Percentiles rank a stretch among this genome's conserved stretches.
These are phyloP conservation scores for Chaetodon trifasciatus DNA, from an alignment of 2,797 vertebrate species.

Conservation along the genomic window DNA sequence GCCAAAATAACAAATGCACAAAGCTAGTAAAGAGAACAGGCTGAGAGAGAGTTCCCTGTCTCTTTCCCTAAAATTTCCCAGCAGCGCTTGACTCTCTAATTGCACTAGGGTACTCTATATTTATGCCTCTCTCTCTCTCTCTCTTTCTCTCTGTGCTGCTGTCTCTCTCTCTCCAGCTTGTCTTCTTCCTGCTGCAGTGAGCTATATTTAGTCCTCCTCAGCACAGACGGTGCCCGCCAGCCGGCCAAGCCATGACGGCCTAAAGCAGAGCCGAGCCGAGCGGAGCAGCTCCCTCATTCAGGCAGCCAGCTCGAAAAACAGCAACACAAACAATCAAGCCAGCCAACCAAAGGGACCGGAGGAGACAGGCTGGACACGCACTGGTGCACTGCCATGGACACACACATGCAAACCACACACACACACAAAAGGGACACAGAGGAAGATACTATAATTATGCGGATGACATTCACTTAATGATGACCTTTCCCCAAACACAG, in stretches of 20 bases:
- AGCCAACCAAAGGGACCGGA: slow-evolving; percentile 40
- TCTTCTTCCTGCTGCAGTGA: slow-evolving; percentile 79
- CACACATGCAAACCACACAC: slow-evolving; percentile 54
- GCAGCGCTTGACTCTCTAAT: slow-evolving; percentile 79
- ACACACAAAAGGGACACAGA: slow-evolving; percentile 24
- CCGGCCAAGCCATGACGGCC: slow-evolving; percentile 66
- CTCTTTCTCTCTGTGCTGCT: slow-evolving; percentile 36
- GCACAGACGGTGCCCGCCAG: slow-evolving; percentile 81
- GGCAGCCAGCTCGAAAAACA: slow-evolving; percentile 47
- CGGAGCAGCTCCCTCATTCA: slow-evolving; percentile 41
- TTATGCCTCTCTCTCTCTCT: slow-evolving; percentile 55
- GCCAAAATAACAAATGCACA: slow-evolving; percentile 59
- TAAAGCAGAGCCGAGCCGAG: slow-evolving; percentile 50
- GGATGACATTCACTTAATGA: slow-evolving; percentile 66
- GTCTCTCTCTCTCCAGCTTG: slow-evolving; percentile 40
- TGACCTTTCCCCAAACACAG: slow-evolving; percentile 65
- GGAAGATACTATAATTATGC: slow-evolving; percentile 62
- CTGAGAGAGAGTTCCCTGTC: slow-evolving; percentile 55
- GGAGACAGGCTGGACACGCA: slow-evolving; percentile 52
- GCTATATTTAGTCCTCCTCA: slow-evolving; percentile 84
- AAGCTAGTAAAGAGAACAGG: slow-evolving; percentile 41
- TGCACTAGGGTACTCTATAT: slow-evolving; percentile 77
- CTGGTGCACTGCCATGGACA: slow-evolving; percentile 50
- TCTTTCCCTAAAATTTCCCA: slow-evolving; percentile 66
- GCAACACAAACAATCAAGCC: slow-evolving; percentile 70